These are phyloP conservation scores for Propsilocerus akamusi DNA, from an alignment of 1,140 invertebrate species.

Conservation along the genomic window DNA sequence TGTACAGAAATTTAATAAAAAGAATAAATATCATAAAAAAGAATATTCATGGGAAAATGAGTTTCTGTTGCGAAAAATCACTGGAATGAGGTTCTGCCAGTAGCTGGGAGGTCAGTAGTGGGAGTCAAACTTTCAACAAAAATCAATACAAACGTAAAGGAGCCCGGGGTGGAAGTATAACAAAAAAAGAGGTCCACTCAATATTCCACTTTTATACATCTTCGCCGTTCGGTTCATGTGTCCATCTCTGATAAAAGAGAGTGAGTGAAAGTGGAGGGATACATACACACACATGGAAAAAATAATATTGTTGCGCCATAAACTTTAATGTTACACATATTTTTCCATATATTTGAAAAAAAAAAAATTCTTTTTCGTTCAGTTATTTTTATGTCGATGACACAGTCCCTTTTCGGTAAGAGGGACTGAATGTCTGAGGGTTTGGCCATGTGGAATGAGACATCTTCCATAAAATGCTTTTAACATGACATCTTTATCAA, in stretches of 20 bases:
- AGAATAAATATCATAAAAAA: neutral
- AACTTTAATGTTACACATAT: constrained; percentile 1
- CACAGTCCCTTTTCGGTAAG: too few relatives aligned
- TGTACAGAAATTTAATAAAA: constrained; percentile 1
- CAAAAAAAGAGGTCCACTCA: neutral
- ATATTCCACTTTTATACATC: neutral
- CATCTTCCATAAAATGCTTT: too few relatives aligned
- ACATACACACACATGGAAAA: neutral
- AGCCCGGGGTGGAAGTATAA: neutral
- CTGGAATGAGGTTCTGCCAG: neutral
- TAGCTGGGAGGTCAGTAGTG: neutral
- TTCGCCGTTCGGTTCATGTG: neutral
- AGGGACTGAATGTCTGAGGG: too few relatives aligned
- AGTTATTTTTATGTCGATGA: neutral
- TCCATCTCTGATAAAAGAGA: neutral
- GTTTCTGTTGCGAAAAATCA: neutral
- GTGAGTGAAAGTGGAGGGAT: too few relatives aligned
- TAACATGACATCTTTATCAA: too few relatives aligned
- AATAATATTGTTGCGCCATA: constrained; percentile 1
- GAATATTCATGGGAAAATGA: constrained; percentile 2
- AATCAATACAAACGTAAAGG: neutral
- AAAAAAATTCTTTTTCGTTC: too few relatives aligned
- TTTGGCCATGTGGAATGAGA: too few relatives aligned
- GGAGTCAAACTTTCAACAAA: neutral
- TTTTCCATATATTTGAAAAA: neutral